phyloP scores from a whole-genome alignment of 2,888 invertebrate genomes.

The Brachyptera risi region DNA sequence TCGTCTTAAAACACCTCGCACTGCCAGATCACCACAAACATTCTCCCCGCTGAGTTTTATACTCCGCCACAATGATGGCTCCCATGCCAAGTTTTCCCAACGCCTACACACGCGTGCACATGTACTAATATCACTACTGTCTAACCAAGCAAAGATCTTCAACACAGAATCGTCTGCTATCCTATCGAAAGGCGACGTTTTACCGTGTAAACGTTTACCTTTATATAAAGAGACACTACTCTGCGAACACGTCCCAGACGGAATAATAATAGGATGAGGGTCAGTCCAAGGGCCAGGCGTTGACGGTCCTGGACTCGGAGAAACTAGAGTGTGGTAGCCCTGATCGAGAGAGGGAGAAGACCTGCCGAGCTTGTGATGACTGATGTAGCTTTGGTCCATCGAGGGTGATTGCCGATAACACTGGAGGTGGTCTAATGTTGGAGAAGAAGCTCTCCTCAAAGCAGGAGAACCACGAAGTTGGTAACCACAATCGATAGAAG shows the following conservation, averaged over 20 bases:
- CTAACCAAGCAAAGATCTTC: conserved; percentile 65
- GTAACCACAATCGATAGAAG: conserved; percentile 40
- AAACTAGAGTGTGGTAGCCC: conserved; percentile 74
- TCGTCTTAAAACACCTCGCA: conserved; percentile 59
- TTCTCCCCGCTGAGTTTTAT: conserved; percentile 59
- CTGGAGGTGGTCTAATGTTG: conserved; percentile 33
- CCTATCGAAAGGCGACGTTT: conserved; percentile 50
- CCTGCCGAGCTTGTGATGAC: conserved; percentile 41
- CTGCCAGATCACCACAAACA: conserved; percentile 61
- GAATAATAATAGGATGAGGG: conserved; percentile 29
- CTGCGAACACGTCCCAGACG: conserved; percentile 29
- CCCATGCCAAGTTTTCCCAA: conserved; percentile 75
- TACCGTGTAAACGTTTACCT: conserved; percentile 42
- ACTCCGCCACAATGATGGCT: conserved; percentile 68
- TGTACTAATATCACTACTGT: conserved; percentile 66
- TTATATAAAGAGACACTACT: conserved; percentile 37
- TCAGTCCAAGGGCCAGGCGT: conserved; percentile 42
- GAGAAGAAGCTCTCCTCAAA: conserved; percentile 35
- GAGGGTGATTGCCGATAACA: conserved; percentile 18
- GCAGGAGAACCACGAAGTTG: conserved; percentile 30
- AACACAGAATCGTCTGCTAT: conserved; percentile 65
- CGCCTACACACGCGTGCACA: conserved; percentile 72
- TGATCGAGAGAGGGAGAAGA: conserved; percentile 70
- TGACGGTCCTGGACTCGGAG: conserved; percentile 51
- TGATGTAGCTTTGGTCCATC: conserved; percentile 23